Evolutionary conservation across 2,797 vertebrate species (phyloP).

Genomic region (Coluber constrictor): DNA sequence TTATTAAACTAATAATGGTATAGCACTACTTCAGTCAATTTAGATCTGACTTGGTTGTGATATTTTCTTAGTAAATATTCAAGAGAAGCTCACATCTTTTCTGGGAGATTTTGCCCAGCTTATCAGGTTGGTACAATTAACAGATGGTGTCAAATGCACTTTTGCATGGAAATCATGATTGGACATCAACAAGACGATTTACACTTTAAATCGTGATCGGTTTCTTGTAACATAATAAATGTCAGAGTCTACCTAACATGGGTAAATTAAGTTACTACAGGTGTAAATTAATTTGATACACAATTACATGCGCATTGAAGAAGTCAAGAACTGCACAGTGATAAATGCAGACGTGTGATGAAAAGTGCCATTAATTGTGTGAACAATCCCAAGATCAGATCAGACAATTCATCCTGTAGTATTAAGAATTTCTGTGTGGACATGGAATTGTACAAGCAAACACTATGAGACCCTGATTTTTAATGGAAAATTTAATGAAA

Average conservation of each 20-base stretch:
- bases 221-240: background rate
- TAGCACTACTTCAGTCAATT: background rate
- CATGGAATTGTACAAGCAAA: background rate
- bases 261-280: background rate
- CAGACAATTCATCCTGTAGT: background rate
- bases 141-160: background rate
- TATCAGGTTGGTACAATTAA: background rate
- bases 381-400: background rate
- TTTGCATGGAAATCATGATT: background rate
- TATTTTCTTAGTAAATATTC: background rate
- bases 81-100: background rate
- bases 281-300: background rate
- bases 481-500: background rate
- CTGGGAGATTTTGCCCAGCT: background rate
- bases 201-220: background rate
- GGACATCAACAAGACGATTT: background rate
- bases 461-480: background rate
- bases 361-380: background rate
- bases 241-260: background rate
- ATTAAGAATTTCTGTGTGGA: background rate
- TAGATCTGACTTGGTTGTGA: background rate
- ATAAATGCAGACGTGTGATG: background rate
- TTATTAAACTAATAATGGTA: background rate
- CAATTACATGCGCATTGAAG: background rate
- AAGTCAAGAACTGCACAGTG: background rate